Base-by-base conservation (phyloP, 2,888 invertebrate species). In the Buathra laborator region DNA sequence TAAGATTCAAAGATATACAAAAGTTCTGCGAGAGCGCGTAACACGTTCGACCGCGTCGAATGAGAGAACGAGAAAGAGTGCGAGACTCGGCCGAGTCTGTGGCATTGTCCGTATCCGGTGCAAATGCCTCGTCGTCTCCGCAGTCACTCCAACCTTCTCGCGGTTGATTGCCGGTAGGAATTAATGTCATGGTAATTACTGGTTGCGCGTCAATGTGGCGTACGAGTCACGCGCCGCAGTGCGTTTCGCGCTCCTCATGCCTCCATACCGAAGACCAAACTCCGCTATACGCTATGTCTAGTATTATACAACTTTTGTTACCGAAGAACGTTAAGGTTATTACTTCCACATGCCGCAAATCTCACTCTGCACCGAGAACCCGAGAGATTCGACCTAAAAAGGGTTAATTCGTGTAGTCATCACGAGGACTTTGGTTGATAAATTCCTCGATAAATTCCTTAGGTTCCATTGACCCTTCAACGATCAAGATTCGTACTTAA, bases 141-240 rank as follows among this genome's bases (percentile, higher is more conserved):
- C 46, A 70, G 64, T 80, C 66, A 56, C 32, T 74, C 46, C 37
- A 70, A 46, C 67, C 66, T 24, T 29, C 66, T 48, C 67, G 76
- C 68, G 44, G 71, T 19, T 68, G 83, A 85, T 85, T 83, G 76
- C 76, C 56, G 79, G 81, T 70, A 81, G 71, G 77, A 86, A 86
- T 86, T 85, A 85, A 86, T 86, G 80, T 80, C 82, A 85, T 85
- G 86, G 85, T 86, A 86, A 86, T 86, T 84, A 86, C 86, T 24
- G 79, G 75, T 79, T 79, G 81, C 56, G 29, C 75, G 56, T 70
- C 85, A 75, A 64, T 75, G 79, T 85, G 75, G 83, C 67, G 78
- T 78, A 74, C 84, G 68, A 79, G 83, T 85, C 82, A 83, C 78
- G 84, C 84, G 81, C 76, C 79, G 67, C 67, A 46, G 66, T 70